Percentiles rank a stretch among this genome's conserved stretches.
phyloP scores from a whole-genome alignment of 2,113 vertebrate genomes.

The Hiodon alosoides region DNA sequence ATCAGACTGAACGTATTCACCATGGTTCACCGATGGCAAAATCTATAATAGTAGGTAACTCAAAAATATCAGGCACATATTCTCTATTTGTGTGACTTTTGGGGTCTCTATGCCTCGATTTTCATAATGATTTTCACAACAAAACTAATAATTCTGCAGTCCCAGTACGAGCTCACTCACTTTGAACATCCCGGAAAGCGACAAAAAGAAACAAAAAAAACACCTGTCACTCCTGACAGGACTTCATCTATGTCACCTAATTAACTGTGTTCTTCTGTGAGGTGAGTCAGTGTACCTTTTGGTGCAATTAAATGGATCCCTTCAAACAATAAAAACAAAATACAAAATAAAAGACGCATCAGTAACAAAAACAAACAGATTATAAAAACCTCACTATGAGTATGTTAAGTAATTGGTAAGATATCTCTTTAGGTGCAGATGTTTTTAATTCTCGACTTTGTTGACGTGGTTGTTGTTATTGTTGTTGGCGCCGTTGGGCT shows the following conservation, averaged over 20 bases:
- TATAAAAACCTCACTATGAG: conserved; percentile 30
- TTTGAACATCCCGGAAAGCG: neutral
- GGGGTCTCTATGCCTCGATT: too few relatives aligned
- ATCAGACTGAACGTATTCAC: neutral
- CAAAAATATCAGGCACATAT: neutral
- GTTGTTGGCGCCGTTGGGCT: conserved; percentile 19
- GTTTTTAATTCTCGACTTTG: conserved; percentile 32
- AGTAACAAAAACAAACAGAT: conserved; percentile 14
- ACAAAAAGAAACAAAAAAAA: neutral
- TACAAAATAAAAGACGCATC: neutral
- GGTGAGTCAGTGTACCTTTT: conserved; percentile 6
- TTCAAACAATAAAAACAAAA: conserved; percentile 36
- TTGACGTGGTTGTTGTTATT: conserved; percentile 31
- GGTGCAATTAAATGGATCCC: conserved; percentile 48
- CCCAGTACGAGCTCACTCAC: neutral
- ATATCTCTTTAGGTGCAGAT: neutral
- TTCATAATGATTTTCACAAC: neutral
- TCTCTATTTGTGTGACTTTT: neutral
- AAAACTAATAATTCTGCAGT: neutral
- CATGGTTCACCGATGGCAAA: neutral
- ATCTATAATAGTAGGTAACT: neutral
- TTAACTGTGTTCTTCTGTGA: neutral
- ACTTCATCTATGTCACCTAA: neutral
- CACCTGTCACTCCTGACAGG: too few relatives aligned
- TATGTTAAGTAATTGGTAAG: conserved; percentile 40